Percentiles rank a stretch among this genome's conserved stretches.
Evolutionary conservation across 1,140 invertebrate species (phyloP).

Genomic region (Condylostylus longicornis): DNA sequence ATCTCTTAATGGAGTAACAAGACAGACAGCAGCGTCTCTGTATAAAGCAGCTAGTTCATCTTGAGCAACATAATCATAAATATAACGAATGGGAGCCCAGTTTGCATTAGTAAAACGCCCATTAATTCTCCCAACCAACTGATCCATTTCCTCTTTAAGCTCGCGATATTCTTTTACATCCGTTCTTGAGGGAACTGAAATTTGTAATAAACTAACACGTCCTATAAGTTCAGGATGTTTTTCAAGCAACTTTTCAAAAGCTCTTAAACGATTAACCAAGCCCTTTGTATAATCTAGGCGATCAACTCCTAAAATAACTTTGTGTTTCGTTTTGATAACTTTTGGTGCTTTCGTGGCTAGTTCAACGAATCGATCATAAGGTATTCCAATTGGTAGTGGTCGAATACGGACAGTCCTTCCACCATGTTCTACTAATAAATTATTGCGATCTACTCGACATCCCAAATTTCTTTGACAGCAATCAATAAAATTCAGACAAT

Average conservation of each 20-base stretch:
- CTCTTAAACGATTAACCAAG: slow-evolving; percentile 64
- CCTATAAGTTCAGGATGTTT: slow-evolving; percentile 75
- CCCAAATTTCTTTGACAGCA: slow-evolving; percentile 76
- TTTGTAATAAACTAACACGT: slow-evolving; percentile 67
- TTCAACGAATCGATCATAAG: slow-evolving; percentile 71
- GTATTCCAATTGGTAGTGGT: slow-evolving; percentile 74
- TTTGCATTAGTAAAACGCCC: slow-evolving; percentile 75
- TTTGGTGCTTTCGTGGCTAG: slow-evolving; percentile 62
- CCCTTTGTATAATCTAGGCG: slow-evolving; percentile 86
- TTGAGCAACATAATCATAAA: slow-evolving; percentile 76
- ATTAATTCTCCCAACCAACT: slow-evolving; percentile 73
- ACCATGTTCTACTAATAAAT: slow-evolving; percentile 72
- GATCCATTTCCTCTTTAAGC: slow-evolving; percentile 80
- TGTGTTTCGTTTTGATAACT: slow-evolving; percentile 55
- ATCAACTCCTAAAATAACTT: slow-evolving; percentile 68
- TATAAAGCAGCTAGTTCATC: slow-evolving; percentile 73
- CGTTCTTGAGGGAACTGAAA: slow-evolving; percentile 76
- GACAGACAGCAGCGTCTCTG: slow-evolving; percentile 65
- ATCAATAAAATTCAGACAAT: slow-evolving; percentile 82
- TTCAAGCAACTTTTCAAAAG: slow-evolving; percentile 69
- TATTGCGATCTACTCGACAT: slow-evolving; percentile 73
- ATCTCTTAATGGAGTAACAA: slow-evolving; percentile 74
- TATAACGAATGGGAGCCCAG: slow-evolving; percentile 83
- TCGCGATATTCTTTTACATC: slow-evolving; percentile 85
- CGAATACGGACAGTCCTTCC: slow-evolving; percentile 67